Conservation (phyloP, 1,140 invertebrate species). For the Atta texana region DNA sequence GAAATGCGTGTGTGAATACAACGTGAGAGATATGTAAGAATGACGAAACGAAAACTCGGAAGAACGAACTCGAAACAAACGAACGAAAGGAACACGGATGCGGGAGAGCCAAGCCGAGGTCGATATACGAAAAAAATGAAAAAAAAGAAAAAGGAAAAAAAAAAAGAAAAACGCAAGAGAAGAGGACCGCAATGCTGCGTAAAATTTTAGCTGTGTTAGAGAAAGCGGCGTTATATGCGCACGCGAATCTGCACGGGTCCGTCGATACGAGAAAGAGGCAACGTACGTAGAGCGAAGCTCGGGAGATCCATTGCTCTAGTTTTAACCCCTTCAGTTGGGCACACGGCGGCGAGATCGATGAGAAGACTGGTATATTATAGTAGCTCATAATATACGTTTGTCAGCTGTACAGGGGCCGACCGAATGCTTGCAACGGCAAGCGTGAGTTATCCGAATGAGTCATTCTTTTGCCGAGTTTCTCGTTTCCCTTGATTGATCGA, state of each 20-base stretch:
- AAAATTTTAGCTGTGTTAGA: not conserved
- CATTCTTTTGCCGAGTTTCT: constrained; percentile 6
- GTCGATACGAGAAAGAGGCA: constrained; percentile 18
- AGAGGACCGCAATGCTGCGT: constrained; percentile 25
- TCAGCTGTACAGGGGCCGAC: not conserved
- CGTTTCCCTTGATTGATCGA: not conserved
- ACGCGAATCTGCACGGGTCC: not conserved
- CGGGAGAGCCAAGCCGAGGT: not conserved
- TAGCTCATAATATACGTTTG: constrained; percentile 26
- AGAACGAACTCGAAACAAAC: constrained; percentile 37
- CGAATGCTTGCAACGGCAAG: constrained; percentile 5
- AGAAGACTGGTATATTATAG: constrained; percentile 33
- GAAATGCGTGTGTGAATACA: not conserved
- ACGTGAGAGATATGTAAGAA: constrained; percentile 7
- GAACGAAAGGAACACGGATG: not conserved
- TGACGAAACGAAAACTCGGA: constrained; percentile 2
- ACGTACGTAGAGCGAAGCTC: not conserved
- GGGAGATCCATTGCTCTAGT: constrained; percentile 58
- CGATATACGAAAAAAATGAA: not conserved
- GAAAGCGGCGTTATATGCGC: not conserved
- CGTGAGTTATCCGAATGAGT: constrained; percentile 31
- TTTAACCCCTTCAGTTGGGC: constrained; percentile 50
- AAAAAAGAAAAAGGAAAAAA: not conserved
- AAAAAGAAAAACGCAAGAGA: not conserved
- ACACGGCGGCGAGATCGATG: constrained; percentile 52